A percentile compares a stretch with the other conserved stretches of the same genome.
phyloP scores from a whole-genome alignment of 2,888 invertebrate species.

The Microchrysa polita region DNA sequence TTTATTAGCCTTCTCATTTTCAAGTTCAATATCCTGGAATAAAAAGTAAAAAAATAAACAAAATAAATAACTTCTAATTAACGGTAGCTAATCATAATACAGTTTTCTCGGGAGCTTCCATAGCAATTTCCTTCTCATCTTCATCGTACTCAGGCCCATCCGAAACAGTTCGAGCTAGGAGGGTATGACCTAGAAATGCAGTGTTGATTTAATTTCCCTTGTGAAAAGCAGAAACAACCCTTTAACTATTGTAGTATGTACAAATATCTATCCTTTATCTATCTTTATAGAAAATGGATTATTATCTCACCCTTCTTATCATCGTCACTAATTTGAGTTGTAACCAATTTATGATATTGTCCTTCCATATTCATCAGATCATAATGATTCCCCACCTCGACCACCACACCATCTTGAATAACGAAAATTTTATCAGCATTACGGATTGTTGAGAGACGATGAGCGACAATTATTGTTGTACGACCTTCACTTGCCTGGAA shows the following conservation, averaged over 20 bases:
- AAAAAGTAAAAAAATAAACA: slow-evolving; percentile 31
- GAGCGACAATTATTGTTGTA: slow-evolving; percentile 83
- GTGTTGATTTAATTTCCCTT: no score
- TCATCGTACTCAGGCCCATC: slow-evolving; percentile 44
- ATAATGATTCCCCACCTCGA: slow-evolving; percentile 76
- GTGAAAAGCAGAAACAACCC: no score
- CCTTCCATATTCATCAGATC: slow-evolving; percentile 73
- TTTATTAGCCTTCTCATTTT: slow-evolving; percentile 50
- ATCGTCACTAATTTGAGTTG: slow-evolving; percentile 69
- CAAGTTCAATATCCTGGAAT: slow-evolving; percentile 29
- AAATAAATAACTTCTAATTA: no score
- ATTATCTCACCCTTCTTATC: slow-evolving; percentile 21
- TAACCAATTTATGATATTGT: slow-evolving; percentile 77
- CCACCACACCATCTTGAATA: slow-evolving; percentile 73
- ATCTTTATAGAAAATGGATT: no score
- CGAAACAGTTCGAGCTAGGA: slow-evolving; percentile 10
- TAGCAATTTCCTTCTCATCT: slow-evolving; percentile 44
- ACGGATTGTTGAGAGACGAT: slow-evolving; percentile 78
- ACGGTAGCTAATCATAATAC: slow-evolving; percentile 6
- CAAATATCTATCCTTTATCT: no score
- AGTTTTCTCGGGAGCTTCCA: slow-evolving; percentile 17
- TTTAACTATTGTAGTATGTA: no score
- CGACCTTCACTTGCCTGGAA: slow-evolving; percentile 74
- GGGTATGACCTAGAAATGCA: no score
- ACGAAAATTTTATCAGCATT: slow-evolving; percentile 79